Conservation (phyloP, 2,888 invertebrate species). For the Thumatha senex region DNA sequence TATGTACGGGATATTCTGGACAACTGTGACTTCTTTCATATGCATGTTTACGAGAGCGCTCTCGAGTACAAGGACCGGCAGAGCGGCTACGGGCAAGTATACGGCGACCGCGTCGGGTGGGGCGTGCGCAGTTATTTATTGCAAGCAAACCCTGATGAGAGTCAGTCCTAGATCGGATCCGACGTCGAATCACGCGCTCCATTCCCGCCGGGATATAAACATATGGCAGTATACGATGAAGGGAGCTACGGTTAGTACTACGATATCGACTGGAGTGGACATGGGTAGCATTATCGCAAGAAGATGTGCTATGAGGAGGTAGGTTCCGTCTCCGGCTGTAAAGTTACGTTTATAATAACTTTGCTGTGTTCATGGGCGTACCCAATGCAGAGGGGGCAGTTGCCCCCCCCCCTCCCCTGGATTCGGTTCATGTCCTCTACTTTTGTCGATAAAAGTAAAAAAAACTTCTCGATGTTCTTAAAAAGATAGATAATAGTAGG, state of each 20-base stretch:
- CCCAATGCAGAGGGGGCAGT: no score
- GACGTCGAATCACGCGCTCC: constrained; percentile 52
- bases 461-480: no score
- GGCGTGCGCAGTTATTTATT: constrained; percentile 42
- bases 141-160: constrained; percentile 12
- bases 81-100: constrained; percentile 65
- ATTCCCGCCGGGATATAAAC: constrained; percentile 51
- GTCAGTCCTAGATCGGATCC: constrained; percentile 38
- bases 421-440: no score
- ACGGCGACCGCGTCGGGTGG: constrained; percentile 51
- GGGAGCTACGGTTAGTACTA: constrained; percentile 32
- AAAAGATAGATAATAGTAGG: no score
- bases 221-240: constrained; percentile 52
- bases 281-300: constrained; percentile 67
- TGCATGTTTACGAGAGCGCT: constrained; percentile 47
- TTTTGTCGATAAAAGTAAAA: no score
- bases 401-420: no score
- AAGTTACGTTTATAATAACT: constrained; percentile 46
- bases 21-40: constrained; percentile 65
- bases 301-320: constrained; percentile 63
- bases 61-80: constrained; percentile 51
- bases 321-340: constrained; percentile 68
- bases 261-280: constrained; percentile 42
- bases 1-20: constrained; percentile 56
- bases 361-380: constrained; percentile 6